These are phyloP conservation scores for Leucoraja erinaceus DNA, from an alignment of 2,113 vertebrate species.

Conservation along the genomic window DNA sequence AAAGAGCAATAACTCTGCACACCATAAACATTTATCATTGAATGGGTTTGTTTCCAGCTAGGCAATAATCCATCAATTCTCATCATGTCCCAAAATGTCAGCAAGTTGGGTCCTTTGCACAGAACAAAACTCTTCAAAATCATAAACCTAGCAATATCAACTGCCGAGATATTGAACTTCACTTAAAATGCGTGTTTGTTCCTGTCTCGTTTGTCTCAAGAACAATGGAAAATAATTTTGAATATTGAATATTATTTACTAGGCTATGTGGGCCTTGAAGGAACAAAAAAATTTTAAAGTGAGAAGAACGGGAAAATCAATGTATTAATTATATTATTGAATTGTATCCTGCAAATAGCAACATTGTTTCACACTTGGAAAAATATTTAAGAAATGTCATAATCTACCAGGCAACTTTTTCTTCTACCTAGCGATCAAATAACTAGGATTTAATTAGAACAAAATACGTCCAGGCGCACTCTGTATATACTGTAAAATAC, in stretches of 20 bases:
- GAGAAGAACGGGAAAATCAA: background rate
- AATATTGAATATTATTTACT: background rate
- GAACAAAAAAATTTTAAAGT: background rate
- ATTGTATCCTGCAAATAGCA: background rate
- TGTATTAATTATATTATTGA: background rate
- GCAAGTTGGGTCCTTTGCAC: background rate
- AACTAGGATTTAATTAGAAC: background rate
- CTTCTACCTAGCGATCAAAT: background rate
- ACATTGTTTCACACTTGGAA: background rate
- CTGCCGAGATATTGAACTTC: background rate
- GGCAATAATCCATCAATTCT: background rate
- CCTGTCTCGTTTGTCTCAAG: background rate
- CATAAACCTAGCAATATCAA: background rate
- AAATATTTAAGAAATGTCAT: background rate
- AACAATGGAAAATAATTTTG: background rate
- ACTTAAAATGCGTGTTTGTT: background rate
- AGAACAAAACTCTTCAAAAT: conserved; percentile 10
- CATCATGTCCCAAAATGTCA: background rate
- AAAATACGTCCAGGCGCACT: background rate
- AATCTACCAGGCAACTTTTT: background rate
- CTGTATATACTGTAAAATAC: too few species aligned
- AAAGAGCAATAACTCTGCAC: background rate
- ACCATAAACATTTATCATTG: background rate
- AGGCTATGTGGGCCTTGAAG: background rate
- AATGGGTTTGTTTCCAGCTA: background rate